Percentiles rank a stretch among this genome's conserved stretches.
Evolutionary conservation across 2,113 vertebrate genomes (phyloP).

Genomic region (Elephantulus edwardii): DNA sequence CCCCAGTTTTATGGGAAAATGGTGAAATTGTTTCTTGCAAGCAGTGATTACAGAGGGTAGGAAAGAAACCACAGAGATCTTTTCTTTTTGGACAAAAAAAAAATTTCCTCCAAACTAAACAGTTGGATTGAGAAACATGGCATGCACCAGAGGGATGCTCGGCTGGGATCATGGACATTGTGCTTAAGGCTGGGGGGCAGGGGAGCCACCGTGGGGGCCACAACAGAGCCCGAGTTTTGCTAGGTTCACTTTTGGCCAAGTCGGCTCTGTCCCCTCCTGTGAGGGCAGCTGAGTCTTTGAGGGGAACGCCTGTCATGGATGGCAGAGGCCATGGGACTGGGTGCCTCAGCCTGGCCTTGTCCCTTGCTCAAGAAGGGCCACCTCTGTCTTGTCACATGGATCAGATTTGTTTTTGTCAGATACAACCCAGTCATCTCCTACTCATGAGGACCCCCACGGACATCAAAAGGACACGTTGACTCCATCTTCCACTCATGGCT

Average conservation of each 20-base stretch:
- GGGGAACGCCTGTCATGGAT: neutral
- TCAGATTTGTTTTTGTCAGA: neutral
- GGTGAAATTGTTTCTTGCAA: constrained; percentile 53
- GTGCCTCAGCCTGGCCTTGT: neutral
- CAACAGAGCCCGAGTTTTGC: neutral
- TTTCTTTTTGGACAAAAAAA: constrained; percentile 34
- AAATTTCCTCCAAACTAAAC: constrained; percentile 67
- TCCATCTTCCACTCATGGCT: too few relatives aligned
- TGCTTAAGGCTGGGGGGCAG: neutral
- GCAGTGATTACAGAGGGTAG: constrained; percentile 23
- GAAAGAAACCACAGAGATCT: constrained; percentile 65
- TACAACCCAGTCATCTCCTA: neutral
- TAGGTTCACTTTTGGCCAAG: neutral
- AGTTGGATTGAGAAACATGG: constrained; percentile 66
- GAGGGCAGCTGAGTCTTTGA: neutral
- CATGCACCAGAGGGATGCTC: constrained; percentile 51
- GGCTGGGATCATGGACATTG: constrained; percentile 17
- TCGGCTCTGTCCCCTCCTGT: neutral
- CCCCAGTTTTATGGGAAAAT: constrained; percentile 66
- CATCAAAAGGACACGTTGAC: too few relatives aligned
- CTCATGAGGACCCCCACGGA: neutral
- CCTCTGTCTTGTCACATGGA: neutral
- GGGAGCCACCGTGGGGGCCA: neutral
- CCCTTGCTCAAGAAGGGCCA: neutral
- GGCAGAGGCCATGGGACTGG: neutral